These are phyloP conservation scores for Drosophila birchii DNA, from an alignment of 2,888 invertebrate species.

Conservation along the genomic window DNA sequence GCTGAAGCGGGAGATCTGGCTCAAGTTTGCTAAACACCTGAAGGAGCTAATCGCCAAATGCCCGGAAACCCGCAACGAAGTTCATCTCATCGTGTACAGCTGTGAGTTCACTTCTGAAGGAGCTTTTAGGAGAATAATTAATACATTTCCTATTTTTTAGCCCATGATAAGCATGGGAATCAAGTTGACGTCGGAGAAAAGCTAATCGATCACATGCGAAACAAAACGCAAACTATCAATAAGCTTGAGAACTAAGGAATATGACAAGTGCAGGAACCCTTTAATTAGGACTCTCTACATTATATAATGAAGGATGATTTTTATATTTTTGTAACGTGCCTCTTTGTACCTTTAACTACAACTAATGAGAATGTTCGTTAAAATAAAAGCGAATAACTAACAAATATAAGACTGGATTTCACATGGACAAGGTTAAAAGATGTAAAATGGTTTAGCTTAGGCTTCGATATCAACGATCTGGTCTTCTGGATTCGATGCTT, in stretches of 20 bases:
- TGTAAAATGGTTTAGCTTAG: neutral
- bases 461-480: neutral
- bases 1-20: constrained; percentile 79
- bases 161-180: constrained; percentile 61
- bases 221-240: constrained; percentile 3
- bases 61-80: constrained; percentile 75
- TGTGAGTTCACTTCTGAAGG: constrained; percentile 57
- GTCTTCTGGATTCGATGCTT: constrained; percentile 2
- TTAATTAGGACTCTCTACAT: too few species aligned
- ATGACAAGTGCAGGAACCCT: neutral
- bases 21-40: constrained; percentile 78
- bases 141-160: constrained; percentile 50
- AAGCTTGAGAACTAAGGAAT: neutral
- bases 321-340: constrained; percentile 2
- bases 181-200: constrained; percentile 72
- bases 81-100: constrained; percentile 76
- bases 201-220: constrained; percentile 38
- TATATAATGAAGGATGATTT: neutral
- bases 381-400: constrained; percentile 1
- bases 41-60: constrained; percentile 66
- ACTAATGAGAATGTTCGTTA: constrained; percentile 5
- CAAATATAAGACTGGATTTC: neutral
- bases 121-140: too few species aligned
- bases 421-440: constrained; percentile 5
- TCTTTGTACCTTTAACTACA: neutral